Percentiles rank a stretch among this genome's conserved stretches.
phyloP scores from a whole-genome alignment of 64 coral and sea anemone species.

The Dendronephthya gigantea region DNA sequence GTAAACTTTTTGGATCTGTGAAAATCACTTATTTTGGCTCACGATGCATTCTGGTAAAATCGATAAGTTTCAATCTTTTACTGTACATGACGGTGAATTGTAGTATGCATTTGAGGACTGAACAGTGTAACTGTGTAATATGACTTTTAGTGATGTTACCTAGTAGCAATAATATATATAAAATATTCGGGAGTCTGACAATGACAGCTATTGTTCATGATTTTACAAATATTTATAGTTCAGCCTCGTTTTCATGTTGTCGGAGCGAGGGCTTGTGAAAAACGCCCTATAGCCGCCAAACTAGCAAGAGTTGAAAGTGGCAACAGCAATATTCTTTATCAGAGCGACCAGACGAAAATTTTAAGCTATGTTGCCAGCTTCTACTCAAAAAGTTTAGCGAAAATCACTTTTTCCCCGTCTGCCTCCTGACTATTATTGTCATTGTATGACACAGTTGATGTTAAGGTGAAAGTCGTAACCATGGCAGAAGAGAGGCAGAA shows the following conservation, averaged over 20 bases:
- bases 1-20: neutral
- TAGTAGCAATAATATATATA: neutral
- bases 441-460: no score
- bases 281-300: neutral
- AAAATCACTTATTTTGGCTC: neutral
- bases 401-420: no score
- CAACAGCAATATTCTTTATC: no score
- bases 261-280: constrained; percentile 19
- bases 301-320: no score
- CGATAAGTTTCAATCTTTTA: neutral
- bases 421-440: no score
- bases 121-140: neutral
- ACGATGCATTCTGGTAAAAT: neutral
- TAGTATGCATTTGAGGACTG: neutral
- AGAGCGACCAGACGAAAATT: no score
- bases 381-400: no score
- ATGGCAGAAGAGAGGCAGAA: no score
- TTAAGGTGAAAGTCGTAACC: no score
- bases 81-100: neutral
- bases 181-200: neutral
- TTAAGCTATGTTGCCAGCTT: no score
- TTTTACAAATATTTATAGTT: constrained; percentile 14
- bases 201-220: neutral
- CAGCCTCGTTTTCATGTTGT: constrained; percentile 19
- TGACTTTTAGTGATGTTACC: neutral